These are phyloP conservation scores for Rhamnusium bicolor DNA, from an alignment of 2,888 invertebrate species.

Conservation along the genomic window DNA sequence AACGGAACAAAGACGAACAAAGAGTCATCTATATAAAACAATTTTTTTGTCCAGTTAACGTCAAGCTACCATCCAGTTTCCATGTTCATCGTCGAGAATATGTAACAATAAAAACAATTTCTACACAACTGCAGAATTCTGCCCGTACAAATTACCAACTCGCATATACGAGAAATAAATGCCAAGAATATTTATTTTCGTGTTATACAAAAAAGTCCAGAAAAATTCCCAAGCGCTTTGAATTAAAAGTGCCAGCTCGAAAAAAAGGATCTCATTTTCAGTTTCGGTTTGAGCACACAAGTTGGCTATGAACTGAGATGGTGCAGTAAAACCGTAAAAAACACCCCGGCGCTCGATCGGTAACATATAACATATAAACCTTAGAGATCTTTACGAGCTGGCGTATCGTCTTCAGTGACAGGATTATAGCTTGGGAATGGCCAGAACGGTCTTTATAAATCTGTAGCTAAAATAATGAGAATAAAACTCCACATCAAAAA, in stretches of 20 bases:
- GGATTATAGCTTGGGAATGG: constrained; percentile 50
- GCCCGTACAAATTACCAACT: background rate
- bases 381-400: constrained; percentile 49
- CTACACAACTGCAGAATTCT: background rate
- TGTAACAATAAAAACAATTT: constrained; percentile 4
- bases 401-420: constrained; percentile 52
- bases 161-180: background rate
- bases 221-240: background rate
- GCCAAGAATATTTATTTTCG: background rate
- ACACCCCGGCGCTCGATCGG: constrained; percentile 33
- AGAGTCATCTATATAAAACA: background rate
- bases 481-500: constrained; percentile 31
- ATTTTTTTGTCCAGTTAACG: background rate
- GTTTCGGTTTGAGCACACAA: background rate
- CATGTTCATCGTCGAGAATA: background rate
- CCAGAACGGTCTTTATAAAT: constrained; percentile 51
- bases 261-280: constrained; percentile 13
- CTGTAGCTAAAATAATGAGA: constrained; percentile 51
- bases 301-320: background rate
- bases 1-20: background rate
- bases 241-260: background rate
- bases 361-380: constrained; percentile 44
- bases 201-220: background rate
- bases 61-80: background rate
- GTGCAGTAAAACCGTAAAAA: constrained; percentile 28